These are phyloP conservation scores for Stegodyphus dumicola DNA, from an alignment of 1,140 invertebrate genomes.

Conservation along the genomic window DNA sequence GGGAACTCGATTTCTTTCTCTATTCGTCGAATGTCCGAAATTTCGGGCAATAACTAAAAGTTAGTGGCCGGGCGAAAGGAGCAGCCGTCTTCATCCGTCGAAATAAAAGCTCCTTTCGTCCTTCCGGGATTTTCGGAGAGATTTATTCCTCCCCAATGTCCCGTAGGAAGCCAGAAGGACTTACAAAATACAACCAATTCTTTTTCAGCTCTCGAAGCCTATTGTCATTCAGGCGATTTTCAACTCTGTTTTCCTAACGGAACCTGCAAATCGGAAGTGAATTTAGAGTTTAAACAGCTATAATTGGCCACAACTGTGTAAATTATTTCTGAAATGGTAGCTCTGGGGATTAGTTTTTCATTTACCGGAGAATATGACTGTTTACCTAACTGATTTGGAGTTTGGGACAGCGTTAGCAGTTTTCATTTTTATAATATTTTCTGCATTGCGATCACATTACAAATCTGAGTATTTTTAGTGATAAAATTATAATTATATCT, in stretches of 20 bases:
- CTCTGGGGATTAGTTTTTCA: too few relatives aligned
- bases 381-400: too few relatives aligned
- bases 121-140: constrained; percentile 18
- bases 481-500: too few relatives aligned
- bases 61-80: constrained; percentile 24
- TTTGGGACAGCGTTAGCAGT: too few relatives aligned
- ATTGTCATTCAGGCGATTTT: constrained; percentile 32
- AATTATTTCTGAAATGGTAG: not conserved
- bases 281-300: not conserved
- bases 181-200: constrained; percentile 14
- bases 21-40: constrained; percentile 34
- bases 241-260: constrained; percentile 29
- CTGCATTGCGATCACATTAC: too few relatives aligned
- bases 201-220: constrained; percentile 7
- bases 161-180: constrained; percentile 27
- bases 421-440: too few relatives aligned
- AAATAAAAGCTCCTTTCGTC: constrained; percentile 36
- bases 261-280: constrained; percentile 1
- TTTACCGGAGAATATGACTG: too few relatives aligned
- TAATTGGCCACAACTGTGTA: not conserved
- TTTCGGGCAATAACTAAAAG: constrained; percentile 44
- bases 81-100: constrained; percentile 36
- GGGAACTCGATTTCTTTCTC: constrained; percentile 32
- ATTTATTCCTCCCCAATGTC: constrained; percentile 40
- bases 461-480: too few relatives aligned